A percentile compares a stretch with the other conserved stretches of the same genome.
These are phyloP conservation scores for Lasioglossum malachurum DNA, from an alignment of 2,888 invertebrate species.

Conservation along the genomic window DNA sequence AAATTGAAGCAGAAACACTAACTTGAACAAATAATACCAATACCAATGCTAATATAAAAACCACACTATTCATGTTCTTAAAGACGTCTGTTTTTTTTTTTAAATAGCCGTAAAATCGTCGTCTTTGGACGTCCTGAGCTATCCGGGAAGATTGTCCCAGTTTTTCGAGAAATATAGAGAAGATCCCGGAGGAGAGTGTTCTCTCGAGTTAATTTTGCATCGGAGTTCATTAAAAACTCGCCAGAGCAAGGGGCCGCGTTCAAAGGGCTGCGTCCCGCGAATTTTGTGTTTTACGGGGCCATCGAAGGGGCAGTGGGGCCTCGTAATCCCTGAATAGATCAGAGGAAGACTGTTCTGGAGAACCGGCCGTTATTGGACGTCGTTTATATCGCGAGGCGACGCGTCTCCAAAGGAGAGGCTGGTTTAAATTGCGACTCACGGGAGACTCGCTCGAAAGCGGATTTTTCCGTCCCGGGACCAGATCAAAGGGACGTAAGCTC, in stretches of 20 bases:
- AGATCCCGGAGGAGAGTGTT: background rate
- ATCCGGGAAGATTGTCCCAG: background rate
- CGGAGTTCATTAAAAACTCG: background rate
- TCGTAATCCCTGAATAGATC: slow-evolving; percentile 81
- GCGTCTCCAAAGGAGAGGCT: background rate
- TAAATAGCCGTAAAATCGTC: too few relatives aligned
- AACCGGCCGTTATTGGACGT: slow-evolving; percentile 37
- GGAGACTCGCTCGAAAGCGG: background rate
- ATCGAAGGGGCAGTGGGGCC: slow-evolving; percentile 56
- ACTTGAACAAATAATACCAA: too few relatives aligned
- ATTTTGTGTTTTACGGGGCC: slow-evolving; percentile 63
- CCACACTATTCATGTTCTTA: too few relatives aligned
- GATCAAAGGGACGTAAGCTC: slow-evolving; percentile 24
- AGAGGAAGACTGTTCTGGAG: slow-evolving; percentile 58
- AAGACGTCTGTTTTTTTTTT: too few relatives aligned
- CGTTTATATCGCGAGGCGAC: slow-evolving; percentile 40
- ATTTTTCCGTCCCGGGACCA: slow-evolving; percentile 30
- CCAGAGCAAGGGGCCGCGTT: background rate
- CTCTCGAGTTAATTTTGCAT: background rate
- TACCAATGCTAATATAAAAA: too few relatives aligned
- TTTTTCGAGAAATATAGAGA: background rate
- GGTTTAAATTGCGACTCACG: slow-evolving; percentile 7
- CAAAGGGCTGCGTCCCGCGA: slow-evolving; percentile 24
- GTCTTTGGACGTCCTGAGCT: too few relatives aligned
- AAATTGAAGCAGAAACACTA: too few relatives aligned